phyloP scores from a whole-genome alignment of 2,113 vertebrate species.

The Sinosuthora webbiana region DNA sequence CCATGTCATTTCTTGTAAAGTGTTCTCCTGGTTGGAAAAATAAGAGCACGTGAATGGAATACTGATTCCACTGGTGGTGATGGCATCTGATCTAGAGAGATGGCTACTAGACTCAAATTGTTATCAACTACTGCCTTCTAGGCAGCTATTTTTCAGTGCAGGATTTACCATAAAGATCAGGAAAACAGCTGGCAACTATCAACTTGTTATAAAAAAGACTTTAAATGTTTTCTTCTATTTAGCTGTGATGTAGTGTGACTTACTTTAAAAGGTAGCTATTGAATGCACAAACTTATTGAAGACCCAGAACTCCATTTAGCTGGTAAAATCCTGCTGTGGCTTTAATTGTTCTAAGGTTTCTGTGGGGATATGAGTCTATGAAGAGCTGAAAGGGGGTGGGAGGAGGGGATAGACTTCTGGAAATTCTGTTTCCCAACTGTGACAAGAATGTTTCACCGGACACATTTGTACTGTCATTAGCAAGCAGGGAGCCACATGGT shows the following conservation, averaged over 20 bases:
- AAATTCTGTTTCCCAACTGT: background rate
- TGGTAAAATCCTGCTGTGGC: constrained; percentile 5
- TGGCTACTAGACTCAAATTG: constrained; percentile 25
- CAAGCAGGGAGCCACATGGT: background rate
- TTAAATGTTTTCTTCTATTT: constrained; percentile 32
- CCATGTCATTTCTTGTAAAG: constrained; percentile 46
- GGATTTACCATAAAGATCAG: constrained; percentile 55
- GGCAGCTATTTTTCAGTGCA: constrained; percentile 41
- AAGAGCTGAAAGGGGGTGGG: background rate
- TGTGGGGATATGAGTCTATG: background rate
- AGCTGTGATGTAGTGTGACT: constrained; percentile 14
- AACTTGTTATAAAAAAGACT: constrained; percentile 58
- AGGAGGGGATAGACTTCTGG: background rate
- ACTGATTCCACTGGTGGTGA: constrained; percentile 41
- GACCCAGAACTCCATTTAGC: constrained; percentile 10
- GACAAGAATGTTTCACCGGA: background rate
- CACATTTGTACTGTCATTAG: background rate
- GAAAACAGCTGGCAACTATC: constrained; percentile 65
- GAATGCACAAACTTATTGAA: background rate
- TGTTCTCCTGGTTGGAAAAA: constrained; percentile 49
- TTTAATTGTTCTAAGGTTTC: constrained; percentile 29
- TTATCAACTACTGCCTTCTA: constrained; percentile 51
- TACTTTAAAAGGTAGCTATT: background rate
- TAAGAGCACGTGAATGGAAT: constrained; percentile 41
- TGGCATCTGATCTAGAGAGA: constrained; percentile 38